Evolutionary conservation across 2,888 invertebrate genomes (phyloP), one percentile per base, ranked within the genome.

Genomic region (Aquatica leii): DNA sequence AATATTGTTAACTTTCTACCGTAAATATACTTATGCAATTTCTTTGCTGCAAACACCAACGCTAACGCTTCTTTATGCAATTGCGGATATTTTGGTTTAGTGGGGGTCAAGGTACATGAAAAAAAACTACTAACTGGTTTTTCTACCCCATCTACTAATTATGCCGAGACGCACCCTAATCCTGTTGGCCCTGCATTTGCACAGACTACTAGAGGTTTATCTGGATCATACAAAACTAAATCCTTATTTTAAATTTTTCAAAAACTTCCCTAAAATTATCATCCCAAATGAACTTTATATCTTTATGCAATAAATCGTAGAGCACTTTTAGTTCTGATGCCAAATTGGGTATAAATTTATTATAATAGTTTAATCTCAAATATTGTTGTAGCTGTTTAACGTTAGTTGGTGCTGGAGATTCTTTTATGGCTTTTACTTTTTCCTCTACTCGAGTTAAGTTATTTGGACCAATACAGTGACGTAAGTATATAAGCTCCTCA

Each of bases 381-480:
- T n/a, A n/a, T n/a, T n/a, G n/a, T n/a, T n/a, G n/a, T n/a, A n/a
- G n/a, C n/a, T n/a, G n/a, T n/a, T n/a, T n/a, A n/a, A n/a, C n/a
- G n/a, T n/a, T n/a, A n/a, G n/a, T n/a, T n/a, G n/a, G n/a, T n/a
- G n/a, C n/a, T n/a, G n/a, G n/a, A n/a, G n/a, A n/a, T n/a, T n/a
- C n/a, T n/a, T n/a, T n/a, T n/a, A n/a, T n/a, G n/a, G n/a, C n/a
- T n/a, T n/a, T n/a, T n/a, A n/a, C n/a, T n/a, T n/a, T n/a, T n/a
- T 46, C 34, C n/a, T 52, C 6, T 12, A 48, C 37, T 31, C 64
- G 55, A 12, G 14, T 5, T n/a, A 67, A n/a, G 2, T 61, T 53
- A n/a, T 43, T 17, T 11, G 5, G 0, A 49, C 20, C 65, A 20
- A 72, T 57, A n/a, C n/a, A n/a, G n/a, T n/a, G n/a, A n/a, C n/a